These are phyloP conservation scores for Drosophila atripex DNA, from an alignment of 2,888 invertebrate species.

Conservation along the genomic window DNA sequence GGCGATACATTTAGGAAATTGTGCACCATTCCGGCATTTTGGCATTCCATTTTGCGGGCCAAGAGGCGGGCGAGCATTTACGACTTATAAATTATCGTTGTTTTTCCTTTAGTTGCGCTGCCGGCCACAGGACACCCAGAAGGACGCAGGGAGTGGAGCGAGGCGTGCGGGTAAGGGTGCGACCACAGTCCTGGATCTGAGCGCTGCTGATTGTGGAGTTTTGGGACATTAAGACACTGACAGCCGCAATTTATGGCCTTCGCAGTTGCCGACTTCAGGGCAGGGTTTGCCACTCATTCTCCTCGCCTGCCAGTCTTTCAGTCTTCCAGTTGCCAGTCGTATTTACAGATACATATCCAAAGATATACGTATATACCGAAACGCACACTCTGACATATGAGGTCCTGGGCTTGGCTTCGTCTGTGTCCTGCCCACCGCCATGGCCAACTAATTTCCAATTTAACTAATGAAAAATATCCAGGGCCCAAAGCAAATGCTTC, in stretches of 20 bases:
- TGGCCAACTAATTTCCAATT: conserved; percentile 37
- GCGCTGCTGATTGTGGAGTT: conserved; percentile 80
- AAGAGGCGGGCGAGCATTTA: conserved; percentile 54
- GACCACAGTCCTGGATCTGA: conserved; percentile 23
- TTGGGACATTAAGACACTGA: conserved; percentile 82
- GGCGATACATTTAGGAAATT: conserved; percentile 72
- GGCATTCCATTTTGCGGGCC: conserved; percentile 61
- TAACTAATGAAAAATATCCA: conserved; percentile 40
- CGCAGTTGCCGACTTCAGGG: conserved; percentile 50
- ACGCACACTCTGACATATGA: conserved; percentile 22
- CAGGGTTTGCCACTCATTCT: conserved; percentile 71
- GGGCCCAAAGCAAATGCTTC: conserved; percentile 39
- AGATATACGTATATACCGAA: conserved; percentile 31
- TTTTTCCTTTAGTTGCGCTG: conserved; percentile 67
- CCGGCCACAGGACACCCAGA: conserved; percentile 68
- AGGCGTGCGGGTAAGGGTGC: conserved; percentile 11
- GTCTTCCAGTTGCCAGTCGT: conserved; percentile 38
- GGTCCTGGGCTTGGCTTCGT: conserved; percentile 29
- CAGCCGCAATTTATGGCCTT: conserved; percentile 81
- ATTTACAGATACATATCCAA: conserved; percentile 46
- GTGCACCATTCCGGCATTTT: conserved; percentile 60
- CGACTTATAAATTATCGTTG: conserved; percentile 77
- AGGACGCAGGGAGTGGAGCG: conserved; percentile 48
- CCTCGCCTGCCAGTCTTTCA: conserved; percentile 58
- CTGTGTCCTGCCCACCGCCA: conserved; percentile 14